phyloP scores from a whole-genome alignment of 2,888 invertebrate species.

The Apotomis betuletana region DNA sequence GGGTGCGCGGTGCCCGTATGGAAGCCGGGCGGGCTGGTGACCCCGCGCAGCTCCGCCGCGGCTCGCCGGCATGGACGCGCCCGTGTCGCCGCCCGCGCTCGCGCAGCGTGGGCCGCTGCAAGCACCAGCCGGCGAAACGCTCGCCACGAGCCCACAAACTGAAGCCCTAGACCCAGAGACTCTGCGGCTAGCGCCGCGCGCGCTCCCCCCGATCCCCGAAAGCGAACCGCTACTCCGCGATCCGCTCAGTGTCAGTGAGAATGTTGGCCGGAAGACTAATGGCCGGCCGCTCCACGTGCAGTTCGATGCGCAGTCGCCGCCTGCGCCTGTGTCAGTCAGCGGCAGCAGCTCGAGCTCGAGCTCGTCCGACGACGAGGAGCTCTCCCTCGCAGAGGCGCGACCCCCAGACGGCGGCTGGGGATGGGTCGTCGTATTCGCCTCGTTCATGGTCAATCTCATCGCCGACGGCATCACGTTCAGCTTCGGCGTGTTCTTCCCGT shows the following conservation, averaged over 20 bases:
- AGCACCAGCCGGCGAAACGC: slow-evolving; percentile 77
- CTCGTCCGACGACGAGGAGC: slow-evolving; percentile 85
- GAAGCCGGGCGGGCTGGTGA: slow-evolving; percentile 78
- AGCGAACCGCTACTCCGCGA: slow-evolving; percentile 70
- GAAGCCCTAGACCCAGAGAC: slow-evolving; percentile 70
- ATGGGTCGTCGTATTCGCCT: slow-evolving; percentile 95
- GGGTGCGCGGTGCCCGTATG: slow-evolving; percentile 79
- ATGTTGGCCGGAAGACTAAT: slow-evolving; percentile 59
- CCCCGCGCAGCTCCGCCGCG: slow-evolving; percentile 70
- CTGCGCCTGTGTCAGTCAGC: slow-evolving; percentile 66
- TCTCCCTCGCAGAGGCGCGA: slow-evolving; percentile 86
- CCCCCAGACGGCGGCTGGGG: slow-evolving; percentile 96
- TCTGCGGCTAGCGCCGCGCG: slow-evolving; percentile 68
- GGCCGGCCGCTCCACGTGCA: slow-evolving; percentile 83
- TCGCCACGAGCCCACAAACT: slow-evolving; percentile 59
- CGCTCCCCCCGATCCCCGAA: slow-evolving; percentile 72
- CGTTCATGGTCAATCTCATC: slow-evolving; percentile 94
- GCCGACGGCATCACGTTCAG: slow-evolving; percentile 97
- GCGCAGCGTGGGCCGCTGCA: slow-evolving; percentile 73
- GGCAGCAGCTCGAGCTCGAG: slow-evolving; percentile 78
- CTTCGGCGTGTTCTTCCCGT: slow-evolving; percentile 94
- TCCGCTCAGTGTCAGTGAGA: slow-evolving; percentile 56
- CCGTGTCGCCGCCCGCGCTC: slow-evolving; percentile 71
- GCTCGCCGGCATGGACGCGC: slow-evolving; percentile 77
- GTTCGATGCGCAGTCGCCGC: slow-evolving; percentile 81